Evolutionary conservation across 2,113 vertebrate species (phyloP), one percentile per base, ranked within the genome.

Genomic region (Sinocyclocheilus rhinocerous): DNA sequence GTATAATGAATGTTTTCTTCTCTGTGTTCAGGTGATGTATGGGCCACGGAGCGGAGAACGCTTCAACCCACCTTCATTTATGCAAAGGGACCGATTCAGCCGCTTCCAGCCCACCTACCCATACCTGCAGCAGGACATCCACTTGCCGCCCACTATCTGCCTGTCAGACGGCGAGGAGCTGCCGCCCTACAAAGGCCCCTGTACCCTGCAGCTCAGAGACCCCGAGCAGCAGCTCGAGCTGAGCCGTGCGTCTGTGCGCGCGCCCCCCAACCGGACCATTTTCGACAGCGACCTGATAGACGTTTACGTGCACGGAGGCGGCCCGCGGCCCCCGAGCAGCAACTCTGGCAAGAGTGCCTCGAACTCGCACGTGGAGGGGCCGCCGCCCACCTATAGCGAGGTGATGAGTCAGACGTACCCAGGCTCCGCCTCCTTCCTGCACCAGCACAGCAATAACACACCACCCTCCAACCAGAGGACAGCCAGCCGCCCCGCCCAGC

Each of bases 151-250:
- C 1, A 99, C 97, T 90, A 99, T 99, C 93, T 98, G 97, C 18
- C 95, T 99, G 84, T 99, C 97, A 0, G 98, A 99, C 0, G 98
- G 98, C 3, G 98, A 99, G 88, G 98, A 99, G 91, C 97, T 97
- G 0, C 98, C 97, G 0, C 98, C 97, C 0, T 99, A 99, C 93
- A 97, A 99, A 92, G 98, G 98, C 6, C 97, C 97, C 0, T 99
- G 98, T 90, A 96, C 96, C 1, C 94, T 99, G 87, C 97, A 98
- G 92, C 97, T 99, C 76, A 95, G 98, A 11, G 97, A 98, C 94
- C 97, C 97, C 0, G 98, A 99, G 87, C 98, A 99, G 92, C 98
- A 99, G 93, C 96, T 98, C 95, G 98, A 99, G 93, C 97, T 99
- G 79, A 99, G 98, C 93, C 94, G 98, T 0, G 97, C 99, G 90